Conservation (phyloP, 2,797 vertebrate genomes). For the Luscinia luscinia region DNA sequence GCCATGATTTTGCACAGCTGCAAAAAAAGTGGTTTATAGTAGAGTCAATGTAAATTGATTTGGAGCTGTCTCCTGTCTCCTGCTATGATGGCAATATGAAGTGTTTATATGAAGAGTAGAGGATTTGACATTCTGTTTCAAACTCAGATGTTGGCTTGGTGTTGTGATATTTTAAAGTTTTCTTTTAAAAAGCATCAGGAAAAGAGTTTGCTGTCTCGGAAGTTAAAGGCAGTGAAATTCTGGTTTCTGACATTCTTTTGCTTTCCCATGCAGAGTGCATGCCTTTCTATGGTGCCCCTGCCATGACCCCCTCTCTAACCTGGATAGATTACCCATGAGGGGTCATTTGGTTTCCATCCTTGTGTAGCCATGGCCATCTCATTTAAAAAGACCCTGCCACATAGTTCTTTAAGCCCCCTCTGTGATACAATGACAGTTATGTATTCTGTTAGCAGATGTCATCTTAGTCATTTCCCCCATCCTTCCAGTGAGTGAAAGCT, state of each 20-base stretch:
- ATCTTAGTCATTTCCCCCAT: neutral
- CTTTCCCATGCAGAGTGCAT: neutral
- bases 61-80: neutral
- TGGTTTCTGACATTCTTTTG: neutral
- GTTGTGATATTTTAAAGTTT: neutral
- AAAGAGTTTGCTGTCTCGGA: slow-evolving; percentile 7
- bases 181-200: slow-evolving; percentile 8
- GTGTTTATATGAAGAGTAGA: neutral
- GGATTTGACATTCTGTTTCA: slow-evolving; percentile 27
- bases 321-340: slow-evolving; percentile 50
- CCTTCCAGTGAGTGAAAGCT: neutral
- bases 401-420: neutral
- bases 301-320: slow-evolving; percentile 50
- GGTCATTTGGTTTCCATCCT: slow-evolving; percentile 61
- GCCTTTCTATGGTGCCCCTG: slow-evolving; percentile 10
- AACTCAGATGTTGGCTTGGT: neutral
- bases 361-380: slow-evolving; percentile 17
- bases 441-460: neutral
- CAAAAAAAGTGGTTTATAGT: neutral
- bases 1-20: neutral
- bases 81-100: neutral
- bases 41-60: neutral
- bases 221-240: slow-evolving; percentile 17
- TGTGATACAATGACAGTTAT: neutral
- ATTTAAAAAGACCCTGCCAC: slow-evolving; percentile 11